Evolutionary conservation across 23 tunicate genomes (phyloP).

Genomic region (Halocynthia roretzi): DNA sequence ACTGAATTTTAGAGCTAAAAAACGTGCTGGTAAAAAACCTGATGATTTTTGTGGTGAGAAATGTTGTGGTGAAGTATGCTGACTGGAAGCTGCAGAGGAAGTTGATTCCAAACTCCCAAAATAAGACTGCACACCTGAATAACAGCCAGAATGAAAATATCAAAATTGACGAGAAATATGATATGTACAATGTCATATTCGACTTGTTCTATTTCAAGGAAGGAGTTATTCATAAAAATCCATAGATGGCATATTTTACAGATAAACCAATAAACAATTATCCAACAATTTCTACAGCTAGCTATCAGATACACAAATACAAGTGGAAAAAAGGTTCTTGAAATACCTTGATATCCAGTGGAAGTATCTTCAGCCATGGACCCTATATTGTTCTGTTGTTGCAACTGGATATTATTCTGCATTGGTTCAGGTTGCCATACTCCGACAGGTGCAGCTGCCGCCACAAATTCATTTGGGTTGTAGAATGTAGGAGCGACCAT

Average conservation of each 20-base stretch:
- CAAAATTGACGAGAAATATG: too few species aligned
- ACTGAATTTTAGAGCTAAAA: too few species aligned
- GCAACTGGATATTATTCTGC: neutral
- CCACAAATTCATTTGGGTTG: slow-evolving; percentile 8
- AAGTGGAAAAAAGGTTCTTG: too few species aligned
- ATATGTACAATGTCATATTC: too few species aligned
- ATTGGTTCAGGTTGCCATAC: neutral
- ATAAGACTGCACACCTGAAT: slow-evolving; percentile 11
- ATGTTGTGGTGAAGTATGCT: slow-evolving; percentile 14
- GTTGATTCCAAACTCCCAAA: slow-evolving; percentile 18
- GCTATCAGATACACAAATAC: too few species aligned
- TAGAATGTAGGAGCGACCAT: neutral
- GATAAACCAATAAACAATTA: too few species aligned
- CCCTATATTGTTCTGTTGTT: neutral
- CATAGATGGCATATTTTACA: too few species aligned
- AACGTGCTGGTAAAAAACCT: too few species aligned
- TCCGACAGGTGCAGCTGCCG: neutral
- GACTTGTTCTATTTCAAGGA: too few species aligned
- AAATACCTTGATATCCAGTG: slow-evolving; percentile 4
- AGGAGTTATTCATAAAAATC: too few species aligned
- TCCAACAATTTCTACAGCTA: too few species aligned
- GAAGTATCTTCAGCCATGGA: neutral
- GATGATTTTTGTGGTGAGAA: neutral
- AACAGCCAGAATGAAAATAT: too few species aligned
- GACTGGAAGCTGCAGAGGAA: slow-evolving; percentile 14